A percentile compares a stretch with the other conserved stretches of the same genome.
phyloP scores from a whole-genome alignment of 1,140 invertebrate genomes.

The Catajapyx aquilonaris region DNA sequence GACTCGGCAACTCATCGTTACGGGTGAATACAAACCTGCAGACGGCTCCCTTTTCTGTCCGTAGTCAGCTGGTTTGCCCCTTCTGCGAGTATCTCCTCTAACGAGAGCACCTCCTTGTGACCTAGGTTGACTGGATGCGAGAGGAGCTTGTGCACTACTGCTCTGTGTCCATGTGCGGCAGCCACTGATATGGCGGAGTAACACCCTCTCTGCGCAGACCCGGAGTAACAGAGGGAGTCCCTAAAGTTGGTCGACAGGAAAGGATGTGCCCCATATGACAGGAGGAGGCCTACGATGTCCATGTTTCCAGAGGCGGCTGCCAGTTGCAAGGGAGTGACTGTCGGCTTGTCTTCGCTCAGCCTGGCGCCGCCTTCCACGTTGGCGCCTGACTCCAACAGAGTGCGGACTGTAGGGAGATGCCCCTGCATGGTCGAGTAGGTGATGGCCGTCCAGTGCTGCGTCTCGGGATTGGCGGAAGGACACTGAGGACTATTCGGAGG shows the following conservation, averaged over 20 bases:
- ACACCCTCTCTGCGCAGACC: slow-evolving; percentile 58
- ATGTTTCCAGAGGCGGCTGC: slow-evolving; percentile 58
- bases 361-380: slow-evolving; percentile 63
- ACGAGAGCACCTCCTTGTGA: slow-evolving; percentile 52
- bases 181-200: slow-evolving; percentile 70
- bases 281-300: slow-evolving; percentile 53
- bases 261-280: slow-evolving; percentile 64
- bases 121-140: slow-evolving; percentile 44
- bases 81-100: slow-evolving; percentile 78
- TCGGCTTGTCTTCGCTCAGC: slow-evolving; percentile 58
- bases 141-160: slow-evolving; percentile 51
- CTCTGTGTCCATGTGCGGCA: slow-evolving; percentile 58
- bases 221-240: slow-evolving; percentile 62
- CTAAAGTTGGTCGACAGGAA: slow-evolving; percentile 64
- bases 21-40: too few relatives aligned
- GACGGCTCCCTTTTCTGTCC: slow-evolving; percentile 13
- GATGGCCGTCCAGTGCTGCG: slow-evolving; percentile 54
- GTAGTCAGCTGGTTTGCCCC: slow-evolving; percentile 26
- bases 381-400: slow-evolving; percentile 51
- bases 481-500: slow-evolving; percentile 20
- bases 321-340: slow-evolving; percentile 64
- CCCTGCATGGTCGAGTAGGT: slow-evolving; percentile 42
- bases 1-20: too few relatives aligned
- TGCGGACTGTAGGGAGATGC: slow-evolving; percentile 27
- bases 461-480: slow-evolving; percentile 36